Evolutionary conservation across 2,888 invertebrate genomes (phyloP).

Genomic region (Eupeodes latifasciatus): DNA sequence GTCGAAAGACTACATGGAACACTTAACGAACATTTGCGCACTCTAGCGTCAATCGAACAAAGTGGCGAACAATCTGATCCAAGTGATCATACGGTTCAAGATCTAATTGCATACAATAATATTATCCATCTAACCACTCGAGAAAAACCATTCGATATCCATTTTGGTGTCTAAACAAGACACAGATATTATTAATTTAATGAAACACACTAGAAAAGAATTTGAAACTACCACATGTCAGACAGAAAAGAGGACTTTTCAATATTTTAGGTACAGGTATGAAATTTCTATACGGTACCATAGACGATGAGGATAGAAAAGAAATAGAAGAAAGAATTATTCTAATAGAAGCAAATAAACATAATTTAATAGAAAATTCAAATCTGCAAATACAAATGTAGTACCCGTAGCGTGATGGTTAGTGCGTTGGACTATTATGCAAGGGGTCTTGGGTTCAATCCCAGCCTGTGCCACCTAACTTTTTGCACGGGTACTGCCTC

Average conservation of each 20-base stretch:
- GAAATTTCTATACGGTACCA: no score
- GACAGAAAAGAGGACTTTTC: slow-evolving; percentile 5
- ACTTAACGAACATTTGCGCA: background rate
- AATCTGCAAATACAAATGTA: background rate
- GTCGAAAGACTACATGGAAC: slow-evolving; percentile 5
- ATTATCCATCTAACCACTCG: background rate
- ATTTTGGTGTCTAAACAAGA: background rate
- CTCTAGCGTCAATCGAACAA: background rate
- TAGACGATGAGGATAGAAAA: background rate
- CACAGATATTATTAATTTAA: slow-evolving; percentile 2
- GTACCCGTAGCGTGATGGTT: no score
- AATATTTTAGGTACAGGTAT: background rate
- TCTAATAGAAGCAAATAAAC: background rate
- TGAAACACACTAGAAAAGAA: background rate
- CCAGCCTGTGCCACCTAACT: no score
- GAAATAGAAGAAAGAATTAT: background rate
- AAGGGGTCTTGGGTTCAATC: no score
- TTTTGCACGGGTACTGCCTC: no score
- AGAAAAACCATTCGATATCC: background rate
- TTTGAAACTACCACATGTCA: background rate
- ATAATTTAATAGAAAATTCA: slow-evolving; percentile 5
- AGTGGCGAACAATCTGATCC: background rate
- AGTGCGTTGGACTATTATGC: no score
- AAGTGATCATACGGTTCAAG: background rate
- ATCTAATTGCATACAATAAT: background rate